Evolutionary conservation across 2,888 invertebrate species (phyloP).

Genomic region (Pyrochroa serraticornis): DNA sequence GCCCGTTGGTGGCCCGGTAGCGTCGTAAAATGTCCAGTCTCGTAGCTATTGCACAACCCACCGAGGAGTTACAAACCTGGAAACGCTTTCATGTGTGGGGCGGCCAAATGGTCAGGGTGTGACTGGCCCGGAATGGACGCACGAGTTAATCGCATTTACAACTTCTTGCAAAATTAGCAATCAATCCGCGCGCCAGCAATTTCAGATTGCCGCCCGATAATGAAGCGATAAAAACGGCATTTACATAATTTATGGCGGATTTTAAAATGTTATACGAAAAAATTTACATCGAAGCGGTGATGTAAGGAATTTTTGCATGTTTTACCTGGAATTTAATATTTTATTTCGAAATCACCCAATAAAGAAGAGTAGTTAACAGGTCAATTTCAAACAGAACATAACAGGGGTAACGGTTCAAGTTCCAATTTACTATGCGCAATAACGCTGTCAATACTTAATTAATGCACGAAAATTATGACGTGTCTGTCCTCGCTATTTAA

Average conservation of each 20-base stretch:
- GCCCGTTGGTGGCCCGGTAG: slow-evolving; percentile 33
- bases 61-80: slow-evolving; percentile 31
- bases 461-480: no score
- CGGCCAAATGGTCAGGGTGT: slow-evolving; percentile 16
- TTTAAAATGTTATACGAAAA: slow-evolving; percentile 14
- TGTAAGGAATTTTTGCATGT: slow-evolving; percentile 5
- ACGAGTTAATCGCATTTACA: background rate
- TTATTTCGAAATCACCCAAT: no score
- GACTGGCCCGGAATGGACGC: background rate
- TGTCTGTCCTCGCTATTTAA: no score
- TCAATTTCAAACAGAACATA: no score
- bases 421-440: no score
- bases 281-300: slow-evolving; percentile 20
- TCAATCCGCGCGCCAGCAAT: no score
- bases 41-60: slow-evolving; percentile 34
- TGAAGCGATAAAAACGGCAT: slow-evolving; percentile 23
- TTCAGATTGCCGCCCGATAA: slow-evolving; percentile 18
- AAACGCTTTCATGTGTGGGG: slow-evolving; percentile 17
- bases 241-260: slow-evolving; percentile 21
- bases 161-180: background rate
- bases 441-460: no score
- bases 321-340: no score
- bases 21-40: slow-evolving; percentile 28
- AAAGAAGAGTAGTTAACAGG: no score
- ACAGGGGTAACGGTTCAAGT: no score